phyloP scores from a whole-genome alignment of 2,113 vertebrate genomes.

The Antechinus stuartii region DNA sequence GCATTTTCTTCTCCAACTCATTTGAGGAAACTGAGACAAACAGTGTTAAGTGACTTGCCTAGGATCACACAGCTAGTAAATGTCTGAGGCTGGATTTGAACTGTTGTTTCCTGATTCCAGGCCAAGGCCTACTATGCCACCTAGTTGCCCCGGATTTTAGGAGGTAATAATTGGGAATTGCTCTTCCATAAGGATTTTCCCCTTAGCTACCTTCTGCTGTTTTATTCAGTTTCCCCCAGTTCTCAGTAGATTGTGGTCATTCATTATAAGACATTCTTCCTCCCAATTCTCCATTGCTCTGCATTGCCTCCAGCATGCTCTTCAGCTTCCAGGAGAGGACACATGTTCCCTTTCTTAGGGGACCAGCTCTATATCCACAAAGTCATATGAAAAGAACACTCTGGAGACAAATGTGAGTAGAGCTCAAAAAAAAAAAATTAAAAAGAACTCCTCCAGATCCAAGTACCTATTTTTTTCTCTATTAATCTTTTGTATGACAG shows the following conservation, averaged over 20 bases:
- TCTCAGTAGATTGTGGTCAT: neutral
- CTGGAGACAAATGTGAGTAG: neutral
- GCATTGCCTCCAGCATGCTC: neutral
- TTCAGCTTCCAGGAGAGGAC: neutral
- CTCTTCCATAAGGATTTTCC: neutral
- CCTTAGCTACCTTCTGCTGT: neutral
- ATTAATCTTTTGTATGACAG: neutral
- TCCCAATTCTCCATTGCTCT: neutral
- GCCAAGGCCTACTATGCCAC: neutral
- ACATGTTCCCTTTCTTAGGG: neutral
- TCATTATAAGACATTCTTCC: neutral
- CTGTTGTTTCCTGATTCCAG: too few species aligned
- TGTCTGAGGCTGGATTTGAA: neutral
- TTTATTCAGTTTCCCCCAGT: neutral
- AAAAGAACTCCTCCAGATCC: neutral
- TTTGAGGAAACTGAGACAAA: neutral
- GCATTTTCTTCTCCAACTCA: neutral
- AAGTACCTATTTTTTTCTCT: neutral
- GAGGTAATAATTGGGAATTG: neutral
- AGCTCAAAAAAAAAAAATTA: too few species aligned
- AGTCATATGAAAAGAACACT: neutral
- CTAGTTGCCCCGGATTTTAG: neutral
- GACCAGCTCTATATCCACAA: neutral
- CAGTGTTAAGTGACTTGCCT: neutral
- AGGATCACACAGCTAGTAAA: neutral